phyloP scores from a whole-genome alignment of 2,888 invertebrate genomes.

The Troides helena region DNA sequence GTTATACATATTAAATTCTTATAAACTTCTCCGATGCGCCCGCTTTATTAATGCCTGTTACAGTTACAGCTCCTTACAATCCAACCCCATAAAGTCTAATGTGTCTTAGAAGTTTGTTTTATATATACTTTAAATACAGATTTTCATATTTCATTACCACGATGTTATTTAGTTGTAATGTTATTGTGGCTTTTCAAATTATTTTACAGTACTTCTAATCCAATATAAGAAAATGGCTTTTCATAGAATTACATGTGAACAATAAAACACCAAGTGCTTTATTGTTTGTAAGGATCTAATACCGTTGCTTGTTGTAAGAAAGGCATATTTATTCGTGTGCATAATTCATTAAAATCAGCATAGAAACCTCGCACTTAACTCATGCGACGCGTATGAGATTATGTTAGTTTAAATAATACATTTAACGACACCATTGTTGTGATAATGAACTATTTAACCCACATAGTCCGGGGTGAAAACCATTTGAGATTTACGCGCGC shows the following conservation, averaged over 20 bases:
- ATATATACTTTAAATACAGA: too few relatives aligned
- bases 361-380: constrained; percentile 41
- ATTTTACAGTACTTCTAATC: too few relatives aligned
- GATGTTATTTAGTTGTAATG: too few relatives aligned
- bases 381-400: constrained; percentile 33
- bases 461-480: constrained; percentile 61
- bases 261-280: constrained; percentile 4
- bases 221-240: neutral
- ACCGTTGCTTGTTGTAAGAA: constrained; percentile 11
- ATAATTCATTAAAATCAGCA: constrained; percentile 38
- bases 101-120: too few relatives aligned
- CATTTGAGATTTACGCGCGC: constrained; percentile 44
- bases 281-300: constrained; percentile 8
- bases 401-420: constrained; percentile 61
- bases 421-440: constrained; percentile 65
- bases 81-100: neutral
- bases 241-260: neutral
- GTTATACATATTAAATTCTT: constrained; percentile 15
- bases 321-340: constrained; percentile 27
- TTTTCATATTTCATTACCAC: too few relatives aligned
- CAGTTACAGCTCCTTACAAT: neutral
- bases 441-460: constrained; percentile 66
- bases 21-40: neutral
- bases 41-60: neutral
- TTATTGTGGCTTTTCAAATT: too few relatives aligned